Evolutionary conservation across 2,888 invertebrate species (phyloP).

Genomic region (Drosophila formosana): DNA sequence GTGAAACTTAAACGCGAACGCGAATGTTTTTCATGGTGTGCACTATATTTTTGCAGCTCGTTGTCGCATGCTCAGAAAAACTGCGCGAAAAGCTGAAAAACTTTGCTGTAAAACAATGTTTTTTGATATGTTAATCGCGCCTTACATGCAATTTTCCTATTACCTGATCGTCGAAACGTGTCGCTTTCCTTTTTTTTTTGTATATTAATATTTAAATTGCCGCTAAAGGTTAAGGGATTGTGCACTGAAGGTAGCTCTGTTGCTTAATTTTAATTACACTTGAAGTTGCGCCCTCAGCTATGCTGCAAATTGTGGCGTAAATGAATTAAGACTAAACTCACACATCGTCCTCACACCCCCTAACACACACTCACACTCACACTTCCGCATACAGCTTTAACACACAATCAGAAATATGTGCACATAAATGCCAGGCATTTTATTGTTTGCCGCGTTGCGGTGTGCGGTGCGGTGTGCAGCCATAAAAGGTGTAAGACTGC

Average conservation of each 20-base stretch:
- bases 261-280: slow-evolving; percentile 55
- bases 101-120: slow-evolving; percentile 68
- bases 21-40: slow-evolving; percentile 41
- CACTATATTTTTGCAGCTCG: slow-evolving; percentile 22
- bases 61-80: slow-evolving; percentile 41
- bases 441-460: slow-evolving; percentile 63
- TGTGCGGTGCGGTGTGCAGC: slow-evolving; percentile 31
- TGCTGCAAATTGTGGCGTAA: slow-evolving; percentile 49
- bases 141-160: slow-evolving; percentile 79
- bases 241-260: background rate
- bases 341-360: slow-evolving; percentile 8
- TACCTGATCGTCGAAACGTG: slow-evolving; percentile 64
- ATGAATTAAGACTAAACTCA: slow-evolving; percentile 38
- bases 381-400: slow-evolving; percentile 13
- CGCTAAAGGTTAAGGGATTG: slow-evolving; percentile 5
- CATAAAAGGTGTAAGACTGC: slow-evolving; percentile 75
- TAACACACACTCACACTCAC: background rate
- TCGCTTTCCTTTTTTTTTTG: background rate
- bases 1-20: slow-evolving; percentile 66
- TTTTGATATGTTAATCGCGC: slow-evolving; percentile 77
- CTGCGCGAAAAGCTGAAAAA: slow-evolving; percentile 51
- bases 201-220: slow-evolving; percentile 51
- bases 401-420: slow-evolving; percentile 72
- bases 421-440: slow-evolving; percentile 75
- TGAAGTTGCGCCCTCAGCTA: slow-evolving; percentile 45